Conservation (phyloP, 2,113 vertebrate species). For the Dipodomys merriami region DNA sequence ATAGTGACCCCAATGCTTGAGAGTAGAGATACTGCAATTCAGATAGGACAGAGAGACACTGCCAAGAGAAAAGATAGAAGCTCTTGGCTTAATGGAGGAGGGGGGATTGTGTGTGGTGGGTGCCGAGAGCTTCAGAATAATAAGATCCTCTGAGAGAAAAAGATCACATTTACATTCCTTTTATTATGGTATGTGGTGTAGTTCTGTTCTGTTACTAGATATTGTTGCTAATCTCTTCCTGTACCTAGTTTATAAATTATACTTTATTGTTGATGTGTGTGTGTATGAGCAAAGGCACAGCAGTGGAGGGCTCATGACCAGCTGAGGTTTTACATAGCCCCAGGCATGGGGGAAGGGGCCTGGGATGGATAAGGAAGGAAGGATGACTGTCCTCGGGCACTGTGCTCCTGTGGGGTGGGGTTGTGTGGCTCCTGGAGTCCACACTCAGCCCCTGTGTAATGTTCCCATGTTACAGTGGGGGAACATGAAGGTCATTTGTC, state of each 20-base stretch:
- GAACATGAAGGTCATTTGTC: neutral
- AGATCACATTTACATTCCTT: conserved; percentile 15
- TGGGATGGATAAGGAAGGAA: neutral
- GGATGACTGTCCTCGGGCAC: neutral
- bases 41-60: neutral
- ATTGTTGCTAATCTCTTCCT: neutral
- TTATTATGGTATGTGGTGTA: neutral
- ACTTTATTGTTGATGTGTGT: neutral
- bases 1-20: too few relatives aligned
- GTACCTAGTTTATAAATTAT: neutral
- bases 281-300: neutral
- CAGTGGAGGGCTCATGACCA: neutral
- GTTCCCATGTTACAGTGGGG: neutral
- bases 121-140: neutral
- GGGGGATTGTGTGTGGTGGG: neutral
- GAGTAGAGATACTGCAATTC: neutral
- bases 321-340: too few relatives aligned
- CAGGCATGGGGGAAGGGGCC: neutral
- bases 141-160: conserved; percentile 3
- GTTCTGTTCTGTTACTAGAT: neutral
- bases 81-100: neutral
- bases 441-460: neutral
- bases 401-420: neutral
- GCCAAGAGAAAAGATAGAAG: neutral
- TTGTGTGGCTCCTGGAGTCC: neutral